phyloP scores from a whole-genome alignment of 2,797 vertebrate genomes.

The Gobionotothen gibberifrons region DNA sequence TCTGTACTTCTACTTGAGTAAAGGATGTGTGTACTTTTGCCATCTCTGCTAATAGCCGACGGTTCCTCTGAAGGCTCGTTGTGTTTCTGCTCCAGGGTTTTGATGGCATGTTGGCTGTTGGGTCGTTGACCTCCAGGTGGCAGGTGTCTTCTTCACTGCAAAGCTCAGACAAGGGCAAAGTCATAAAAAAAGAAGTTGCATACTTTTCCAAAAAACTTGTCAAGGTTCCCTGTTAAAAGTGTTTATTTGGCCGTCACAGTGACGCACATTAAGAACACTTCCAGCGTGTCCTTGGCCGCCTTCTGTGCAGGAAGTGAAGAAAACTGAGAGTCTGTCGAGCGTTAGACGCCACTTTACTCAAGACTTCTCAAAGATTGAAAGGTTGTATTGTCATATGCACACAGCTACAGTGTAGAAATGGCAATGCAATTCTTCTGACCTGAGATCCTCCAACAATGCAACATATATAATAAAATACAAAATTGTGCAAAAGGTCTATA shows the following conservation, averaged over 20 bases:
- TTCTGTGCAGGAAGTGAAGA: slow-evolving; percentile 49
- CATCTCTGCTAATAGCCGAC: no score
- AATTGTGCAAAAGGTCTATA: no score
- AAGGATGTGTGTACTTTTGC: no score
- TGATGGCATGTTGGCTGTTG: slow-evolving; percentile 51
- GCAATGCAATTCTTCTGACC: no score
- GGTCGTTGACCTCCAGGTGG: slow-evolving; percentile 56
- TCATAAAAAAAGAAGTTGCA: background rate
- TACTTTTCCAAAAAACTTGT: slow-evolving; percentile 39
- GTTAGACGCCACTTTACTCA: slow-evolving; percentile 19
- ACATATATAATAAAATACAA: no score
- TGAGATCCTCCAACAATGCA: no score
- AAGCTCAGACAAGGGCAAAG: slow-evolving; percentile 58
- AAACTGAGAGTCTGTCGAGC: background rate
- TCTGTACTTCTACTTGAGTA: no score
- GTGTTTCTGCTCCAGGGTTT: slow-evolving; percentile 65
- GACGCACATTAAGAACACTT: slow-evolving; percentile 30
- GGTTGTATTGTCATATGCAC: no score
- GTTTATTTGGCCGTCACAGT: slow-evolving; percentile 30
- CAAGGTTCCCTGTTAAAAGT: slow-evolving; percentile 57
- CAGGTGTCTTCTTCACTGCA: slow-evolving; percentile 48
- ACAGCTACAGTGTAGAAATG: no score
- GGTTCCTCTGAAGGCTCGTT: slow-evolving; percentile 30
- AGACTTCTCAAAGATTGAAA: no score
- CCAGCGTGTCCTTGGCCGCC: slow-evolving; percentile 53